These are phyloP conservation scores for Mechanitis mazaeus DNA, from an alignment of 2,888 invertebrate genomes.

Conservation along the genomic window DNA sequence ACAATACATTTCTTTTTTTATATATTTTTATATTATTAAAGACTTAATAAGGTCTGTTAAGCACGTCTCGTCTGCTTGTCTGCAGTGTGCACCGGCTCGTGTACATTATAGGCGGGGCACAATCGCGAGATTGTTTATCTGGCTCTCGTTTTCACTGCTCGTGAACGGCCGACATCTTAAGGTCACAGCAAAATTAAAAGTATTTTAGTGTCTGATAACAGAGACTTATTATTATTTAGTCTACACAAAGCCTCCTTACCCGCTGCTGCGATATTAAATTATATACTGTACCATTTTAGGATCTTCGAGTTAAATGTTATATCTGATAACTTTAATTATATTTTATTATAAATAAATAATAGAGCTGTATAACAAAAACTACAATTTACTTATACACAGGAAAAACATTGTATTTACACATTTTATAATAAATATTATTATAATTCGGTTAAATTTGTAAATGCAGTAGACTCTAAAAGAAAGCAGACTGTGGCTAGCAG, in stretches of 20 bases:
- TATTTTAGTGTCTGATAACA: constrained; percentile 72
- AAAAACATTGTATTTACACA: too few relatives aligned
- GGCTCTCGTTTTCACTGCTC: constrained; percentile 69
- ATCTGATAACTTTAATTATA: too few relatives aligned
- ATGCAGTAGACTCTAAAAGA: constrained; percentile 41
- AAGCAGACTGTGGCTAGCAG: constrained; percentile 42
- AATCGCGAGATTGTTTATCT: constrained; percentile 66
- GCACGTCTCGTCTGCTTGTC: constrained; percentile 20
- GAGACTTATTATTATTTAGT: constrained; percentile 57
- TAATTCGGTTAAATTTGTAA: not conserved
- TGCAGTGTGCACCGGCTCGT: constrained; percentile 14
- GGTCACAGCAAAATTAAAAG: constrained; percentile 73
- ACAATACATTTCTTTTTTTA: too few relatives aligned
- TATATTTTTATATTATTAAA: not conserved
- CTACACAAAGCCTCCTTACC: constrained; percentile 55
- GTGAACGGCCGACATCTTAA: constrained; percentile 68
- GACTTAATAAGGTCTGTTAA: not conserved
- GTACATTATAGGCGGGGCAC: constrained; percentile 51
- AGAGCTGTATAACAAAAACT: too few relatives aligned
- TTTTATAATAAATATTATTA: too few relatives aligned
- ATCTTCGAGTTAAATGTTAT: not conserved
- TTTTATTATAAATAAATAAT: too few relatives aligned
- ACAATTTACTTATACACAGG: too few relatives aligned
- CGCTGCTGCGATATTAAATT: constrained; percentile 24
- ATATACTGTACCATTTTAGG: constrained; percentile 5